Percentiles rank a stretch among this genome's conserved stretches.
These are phyloP conservation scores for Willowsia nigromaculata DNA, from an alignment of 2,888 invertebrate species.

Conservation along the genomic window DNA sequence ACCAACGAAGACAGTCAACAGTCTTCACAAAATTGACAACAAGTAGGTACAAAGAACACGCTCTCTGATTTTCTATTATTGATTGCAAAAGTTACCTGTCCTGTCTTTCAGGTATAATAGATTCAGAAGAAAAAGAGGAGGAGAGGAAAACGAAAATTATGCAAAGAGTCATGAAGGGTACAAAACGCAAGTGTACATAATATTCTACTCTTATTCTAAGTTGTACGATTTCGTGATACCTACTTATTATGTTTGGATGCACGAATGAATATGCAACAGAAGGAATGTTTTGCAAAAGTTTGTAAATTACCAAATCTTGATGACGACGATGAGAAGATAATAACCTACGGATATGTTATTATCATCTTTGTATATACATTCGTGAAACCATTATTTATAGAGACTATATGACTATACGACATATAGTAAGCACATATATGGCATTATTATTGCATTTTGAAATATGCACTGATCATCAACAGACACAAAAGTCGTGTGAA, in stretches of 20 bases:
- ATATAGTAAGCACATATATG: background rate
- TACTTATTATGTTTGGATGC: constrained; percentile 30
- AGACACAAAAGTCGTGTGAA: constrained; percentile 27
- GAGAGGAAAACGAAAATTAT: constrained; percentile 45
- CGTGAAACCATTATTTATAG: background rate
- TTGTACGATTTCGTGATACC: constrained; percentile 13
- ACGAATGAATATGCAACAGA: constrained; percentile 37
- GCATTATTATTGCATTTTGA: background rate
- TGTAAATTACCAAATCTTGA: constrained; percentile 54
- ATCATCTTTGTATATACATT: background rate
- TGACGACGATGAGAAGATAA: constrained; percentile 44
- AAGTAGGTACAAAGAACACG: constrained; percentile 11
- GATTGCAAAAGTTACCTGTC: constrained; percentile 59
- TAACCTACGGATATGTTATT: constrained; percentile 49
- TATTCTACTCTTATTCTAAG: background rate
- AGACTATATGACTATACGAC: background rate
- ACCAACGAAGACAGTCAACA: background rate
- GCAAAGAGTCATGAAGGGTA: constrained; percentile 24
- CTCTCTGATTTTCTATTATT: constrained; percentile 33
- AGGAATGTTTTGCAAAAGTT: constrained; percentile 24
- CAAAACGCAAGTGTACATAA: background rate
- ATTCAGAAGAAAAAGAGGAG: constrained; percentile 39
- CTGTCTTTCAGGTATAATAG: constrained; percentile 60
- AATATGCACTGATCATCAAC: constrained; percentile 21
- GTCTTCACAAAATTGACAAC: constrained; percentile 5